Base-by-base conservation (phyloP, 2,888 invertebrate species). In the Epiblema foenella region DNA sequence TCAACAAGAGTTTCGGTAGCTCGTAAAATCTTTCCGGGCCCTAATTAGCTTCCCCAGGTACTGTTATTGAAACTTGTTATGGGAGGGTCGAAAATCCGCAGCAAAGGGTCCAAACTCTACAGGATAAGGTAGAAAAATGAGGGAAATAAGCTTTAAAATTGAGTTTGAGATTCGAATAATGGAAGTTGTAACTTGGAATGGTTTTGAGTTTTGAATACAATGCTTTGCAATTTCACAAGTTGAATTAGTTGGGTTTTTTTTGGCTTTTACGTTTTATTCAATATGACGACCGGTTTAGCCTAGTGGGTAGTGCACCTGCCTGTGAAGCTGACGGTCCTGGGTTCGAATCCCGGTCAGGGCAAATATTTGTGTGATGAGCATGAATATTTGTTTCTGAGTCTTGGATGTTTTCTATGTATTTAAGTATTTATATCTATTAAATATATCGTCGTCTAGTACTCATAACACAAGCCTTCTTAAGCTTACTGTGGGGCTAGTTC, bases 11-110 rank as follows among this genome's bases (percentile, higher is more conserved):
- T 63, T 63, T 52, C 7, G 12, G 51, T 37, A 39, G 39, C 64
- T 64, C 37, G 63, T 63, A 52, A 63, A 64, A 64, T 64, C 64
- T 54, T 64, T 52, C 20, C 39, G 10, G 52, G n/a, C n/a, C 20
- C 52, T 64, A 64, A 64, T 64, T 64, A 64, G 20, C 52, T 54
- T 24, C 24, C 52, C 39, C 63, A 29, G 63, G 12, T 46, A 46
- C 46, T 1, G 46, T n/a, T 46, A 46, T 46, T n/a, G 46, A n/a
- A 46, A 46, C 46, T 46, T n/a, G 46, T 7, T n/a, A 46, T n/a
- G 46, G 46, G n/a, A n/a, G 46, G 46, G 46, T 46, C 46, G 46
- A 46, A 15, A 46, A n/a, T n/a, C 46, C 0, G n/a, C 46, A n/a
- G 46, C n/a, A 8, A n/a, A 46, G n/a, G 46, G 46, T 46, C 33